phyloP scores from a whole-genome alignment of 2,113 vertebrate genomes.

The Hemicordylus capensis region DNA sequence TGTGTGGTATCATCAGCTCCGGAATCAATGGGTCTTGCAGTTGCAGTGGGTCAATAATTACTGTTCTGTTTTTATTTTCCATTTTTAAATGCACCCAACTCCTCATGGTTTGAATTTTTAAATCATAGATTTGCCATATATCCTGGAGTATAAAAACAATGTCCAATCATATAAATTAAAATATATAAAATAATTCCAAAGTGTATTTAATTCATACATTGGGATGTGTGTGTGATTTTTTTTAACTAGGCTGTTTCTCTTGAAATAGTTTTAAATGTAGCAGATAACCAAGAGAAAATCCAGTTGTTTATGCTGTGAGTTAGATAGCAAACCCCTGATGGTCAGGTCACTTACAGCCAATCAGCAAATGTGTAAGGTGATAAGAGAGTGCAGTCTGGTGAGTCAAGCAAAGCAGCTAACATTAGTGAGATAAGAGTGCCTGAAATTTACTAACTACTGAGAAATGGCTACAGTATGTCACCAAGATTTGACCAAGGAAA shows the following conservation, averaged over 20 bases:
- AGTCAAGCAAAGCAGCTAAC: conserved; percentile 67
- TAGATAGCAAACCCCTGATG: conserved; percentile 31
- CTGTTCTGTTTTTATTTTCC: conserved; percentile 6
- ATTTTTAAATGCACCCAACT: not conserved
- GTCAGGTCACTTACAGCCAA: conserved; percentile 50
- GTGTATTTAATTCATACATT: not conserved
- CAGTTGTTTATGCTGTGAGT: conserved; percentile 25
- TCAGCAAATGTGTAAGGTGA: conserved; percentile 37
- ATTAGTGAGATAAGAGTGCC: conserved; percentile 57
- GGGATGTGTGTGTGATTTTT: not conserved
- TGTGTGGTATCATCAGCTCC: too few species aligned
- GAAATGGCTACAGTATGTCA: conserved; percentile 65
- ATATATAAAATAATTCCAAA: not conserved
- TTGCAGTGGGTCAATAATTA: too few species aligned
- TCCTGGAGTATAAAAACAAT: not conserved
- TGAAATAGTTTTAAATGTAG: conserved; percentile 21
- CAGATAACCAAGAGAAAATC: conserved; percentile 20
- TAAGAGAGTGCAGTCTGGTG: conserved; percentile 66
- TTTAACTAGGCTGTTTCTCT: conserved; percentile 12
- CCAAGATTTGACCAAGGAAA: conserved; percentile 63
- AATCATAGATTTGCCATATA: not conserved
- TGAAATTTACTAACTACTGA: conserved; percentile 65
- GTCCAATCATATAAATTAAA: not conserved
- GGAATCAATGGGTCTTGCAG: not conserved
- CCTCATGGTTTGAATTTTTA: not conserved